A percentile compares a stretch with the other conserved stretches of the same genome.
Evolutionary conservation across 2,797 vertebrate genomes (phyloP).

Genomic region (Pangasius djambal): DNA sequence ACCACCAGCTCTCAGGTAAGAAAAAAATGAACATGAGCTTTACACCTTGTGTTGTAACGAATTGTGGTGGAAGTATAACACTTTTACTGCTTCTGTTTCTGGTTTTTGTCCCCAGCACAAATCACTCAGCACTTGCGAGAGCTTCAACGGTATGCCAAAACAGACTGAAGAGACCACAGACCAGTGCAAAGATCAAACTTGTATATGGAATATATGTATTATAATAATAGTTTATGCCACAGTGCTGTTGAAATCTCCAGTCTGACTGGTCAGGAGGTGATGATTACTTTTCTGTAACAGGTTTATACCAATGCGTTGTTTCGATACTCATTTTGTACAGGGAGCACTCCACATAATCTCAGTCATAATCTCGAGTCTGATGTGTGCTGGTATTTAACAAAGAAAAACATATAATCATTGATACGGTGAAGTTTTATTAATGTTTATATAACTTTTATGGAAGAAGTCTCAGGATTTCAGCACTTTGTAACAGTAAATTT

Average conservation of each 20-base stretch:
- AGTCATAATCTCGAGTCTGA: background rate
- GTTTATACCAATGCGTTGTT: background rate
- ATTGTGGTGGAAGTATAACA: background rate
- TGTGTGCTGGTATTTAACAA: background rate
- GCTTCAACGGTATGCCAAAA: constrained; percentile 41
- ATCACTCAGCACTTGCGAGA: constrained; percentile 51
- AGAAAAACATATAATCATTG: background rate
- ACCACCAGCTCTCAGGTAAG: constrained; percentile 55
- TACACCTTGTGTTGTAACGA: background rate
- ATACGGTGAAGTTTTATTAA: background rate
- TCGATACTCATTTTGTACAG: background rate
- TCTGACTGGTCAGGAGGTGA: background rate
- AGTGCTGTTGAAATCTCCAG: background rate
- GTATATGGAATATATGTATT: constrained; percentile 25
- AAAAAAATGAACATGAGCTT: background rate
- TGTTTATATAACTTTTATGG: background rate
- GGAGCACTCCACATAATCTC: background rate
- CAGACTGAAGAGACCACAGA: constrained; percentile 27
- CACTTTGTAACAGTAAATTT: background rate
- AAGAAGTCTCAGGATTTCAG: background rate
- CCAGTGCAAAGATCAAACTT: background rate
- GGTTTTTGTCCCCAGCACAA: constrained; percentile 34
- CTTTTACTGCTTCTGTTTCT: background rate
- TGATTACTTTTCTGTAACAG: background rate
- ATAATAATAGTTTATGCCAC: constrained; percentile 4